Conservation (phyloP, 2,797 vertebrate species). For the Otolemur crassicaudatus region DNA sequence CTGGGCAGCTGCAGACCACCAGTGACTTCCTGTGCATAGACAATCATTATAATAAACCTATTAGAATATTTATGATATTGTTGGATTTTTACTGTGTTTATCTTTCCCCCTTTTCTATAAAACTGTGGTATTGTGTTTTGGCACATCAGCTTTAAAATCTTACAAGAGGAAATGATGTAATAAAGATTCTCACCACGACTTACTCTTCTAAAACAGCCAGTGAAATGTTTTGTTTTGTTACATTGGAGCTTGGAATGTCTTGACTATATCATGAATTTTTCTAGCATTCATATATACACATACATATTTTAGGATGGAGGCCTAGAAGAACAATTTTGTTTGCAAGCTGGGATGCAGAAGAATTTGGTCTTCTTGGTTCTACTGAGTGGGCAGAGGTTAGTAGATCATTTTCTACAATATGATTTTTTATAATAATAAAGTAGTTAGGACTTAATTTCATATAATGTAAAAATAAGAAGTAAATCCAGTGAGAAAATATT, state of each 20-base stretch:
- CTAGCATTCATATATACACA: not conserved
- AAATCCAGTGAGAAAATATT: not conserved
- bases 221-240: not conserved
- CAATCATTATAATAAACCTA: not conserved
- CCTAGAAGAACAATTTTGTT: slow-evolving; percentile 96
- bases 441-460: not conserved
- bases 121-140: not conserved
- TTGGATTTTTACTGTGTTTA: not conserved
- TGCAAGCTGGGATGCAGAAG: slow-evolving; percentile 99
- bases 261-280: not conserved
- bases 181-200: not conserved
- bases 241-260: not conserved
- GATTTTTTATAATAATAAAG: not conserved
- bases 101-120: not conserved
- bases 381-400: slow-evolving; percentile 99
- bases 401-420: not conserved
- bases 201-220: not conserved
- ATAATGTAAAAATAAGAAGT: not conserved
- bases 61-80: not conserved
- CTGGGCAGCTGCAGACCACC: not conserved
- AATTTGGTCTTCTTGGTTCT: slow-evolving; percentile 96
- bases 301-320: slow-evolving; percentile 91
- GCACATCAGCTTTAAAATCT: not conserved
- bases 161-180: not conserved
- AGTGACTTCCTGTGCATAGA: not conserved